Base-by-base conservation (phyloP, 2,797 vertebrate genomes). In the Glossophaga mutica region DNA sequence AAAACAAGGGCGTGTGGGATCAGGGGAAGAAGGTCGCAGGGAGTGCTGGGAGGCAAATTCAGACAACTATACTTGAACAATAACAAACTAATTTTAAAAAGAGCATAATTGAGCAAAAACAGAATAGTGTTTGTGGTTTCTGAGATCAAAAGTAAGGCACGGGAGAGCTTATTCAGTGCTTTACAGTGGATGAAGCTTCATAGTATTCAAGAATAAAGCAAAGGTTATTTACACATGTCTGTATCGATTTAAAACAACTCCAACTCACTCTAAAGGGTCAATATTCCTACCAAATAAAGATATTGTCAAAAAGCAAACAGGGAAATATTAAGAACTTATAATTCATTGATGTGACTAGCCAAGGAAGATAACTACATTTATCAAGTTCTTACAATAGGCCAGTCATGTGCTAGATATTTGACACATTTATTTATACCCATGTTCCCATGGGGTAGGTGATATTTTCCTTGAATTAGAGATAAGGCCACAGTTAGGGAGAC, bases 131-230 rank as follows among this genome's bases (percentile, higher is more conserved):
- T 96, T 97, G 91, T 97, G 79, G 82, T 97, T 98, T 97, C 94
- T 76, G 42, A 94, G 88, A 95, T 91, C 87, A 97, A 97, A 97
- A 96, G 0, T 71, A 97, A 94, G 95, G 96, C 85, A 95, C 73
- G 85, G 48, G 97, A 95, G 94, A 97, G 92, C 87, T 97, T 97
- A 94, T 97, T 98, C 96, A 97, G 83, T 92, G 48, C 83, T 86
- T 76, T 88, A 91, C 29, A 59, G n/a, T 88, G 71, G 7, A 29
- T 96, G 93, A 26, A 87, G 39, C 12, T 78, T 91, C 73, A 71
- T 9, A 42, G 93, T 94, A 62, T 96, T 95, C 95, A 87, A 65
- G 92, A 97, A 88, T 2, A 26, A 84, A 91, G 11, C n/a, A 48
- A 77, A 65, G 83, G 16, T 22, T 94, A 94, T 85, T 93, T 90